Evolutionary conservation across 2,797 vertebrate genomes (phyloP).

Genomic region (Lerista edwardsae): DNA sequence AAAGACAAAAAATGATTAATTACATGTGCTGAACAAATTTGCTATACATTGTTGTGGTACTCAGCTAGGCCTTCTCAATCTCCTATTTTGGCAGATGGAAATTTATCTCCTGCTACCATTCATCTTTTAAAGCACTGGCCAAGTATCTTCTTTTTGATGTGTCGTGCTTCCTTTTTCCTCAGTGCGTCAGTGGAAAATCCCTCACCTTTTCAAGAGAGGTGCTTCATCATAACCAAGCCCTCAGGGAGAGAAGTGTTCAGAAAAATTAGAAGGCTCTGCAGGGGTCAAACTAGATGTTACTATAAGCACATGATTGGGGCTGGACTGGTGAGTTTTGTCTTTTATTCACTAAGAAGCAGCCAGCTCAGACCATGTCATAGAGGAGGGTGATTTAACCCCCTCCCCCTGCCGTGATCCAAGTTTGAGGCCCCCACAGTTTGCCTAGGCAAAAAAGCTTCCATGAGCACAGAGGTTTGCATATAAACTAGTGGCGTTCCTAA

Average conservation of each 20-base stretch:
- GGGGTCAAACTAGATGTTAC: neutral
- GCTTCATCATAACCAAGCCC: conserved; percentile 48
- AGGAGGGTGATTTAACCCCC: too few relatives aligned
- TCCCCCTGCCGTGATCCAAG: too few relatives aligned
- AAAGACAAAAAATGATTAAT: conserved; percentile 69
- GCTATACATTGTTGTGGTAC: conserved; percentile 52
- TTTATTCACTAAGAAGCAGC: too few relatives aligned
- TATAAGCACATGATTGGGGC: too few relatives aligned
- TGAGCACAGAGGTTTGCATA: neutral
- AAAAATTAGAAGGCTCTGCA: neutral
- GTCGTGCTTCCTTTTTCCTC: neutral
- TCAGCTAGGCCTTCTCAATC: conserved; percentile 47
- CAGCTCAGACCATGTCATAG: too few relatives aligned
- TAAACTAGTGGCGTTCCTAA: too few relatives aligned
- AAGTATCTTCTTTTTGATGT: conserved; percentile 17
- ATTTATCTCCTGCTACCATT: conserved; percentile 32
- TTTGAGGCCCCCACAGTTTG: too few relatives aligned
- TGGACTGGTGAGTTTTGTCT: too few relatives aligned
- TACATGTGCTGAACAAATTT: conserved; percentile 67
- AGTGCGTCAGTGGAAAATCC: conserved; percentile 52
- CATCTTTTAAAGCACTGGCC: conserved; percentile 32
- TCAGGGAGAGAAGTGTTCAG: conserved; percentile 26
- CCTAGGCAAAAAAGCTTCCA: too few relatives aligned
- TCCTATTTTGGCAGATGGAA: conserved; percentile 28
- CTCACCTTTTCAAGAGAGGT: conserved; percentile 46